Percentiles rank a stretch among this genome's conserved stretches.
Evolutionary conservation across 1,140 invertebrate genomes (phyloP).

Genomic region (Babylonia areolata): DNA sequence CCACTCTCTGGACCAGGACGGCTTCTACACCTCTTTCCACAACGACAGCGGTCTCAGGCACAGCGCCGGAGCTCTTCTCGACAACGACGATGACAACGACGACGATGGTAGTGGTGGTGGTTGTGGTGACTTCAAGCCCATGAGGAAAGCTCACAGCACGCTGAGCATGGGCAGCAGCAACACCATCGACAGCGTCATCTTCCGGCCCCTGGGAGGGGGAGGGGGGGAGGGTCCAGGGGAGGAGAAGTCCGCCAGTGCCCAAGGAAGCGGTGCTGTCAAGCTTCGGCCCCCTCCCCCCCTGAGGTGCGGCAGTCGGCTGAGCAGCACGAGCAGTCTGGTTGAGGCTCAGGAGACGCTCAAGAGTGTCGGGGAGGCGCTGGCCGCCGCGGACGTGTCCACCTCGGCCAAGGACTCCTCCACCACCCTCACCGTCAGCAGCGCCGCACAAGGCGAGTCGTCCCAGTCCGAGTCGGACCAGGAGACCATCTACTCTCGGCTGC

Average conservation of each 20-base stretch:
- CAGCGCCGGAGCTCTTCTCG: constrained; percentile 58
- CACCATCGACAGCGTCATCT: constrained; percentile 64
- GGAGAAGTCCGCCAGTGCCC: background rate
- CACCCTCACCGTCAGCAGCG: constrained; percentile 33
- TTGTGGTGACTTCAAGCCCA: constrained; percentile 45
- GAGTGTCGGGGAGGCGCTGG: background rate
- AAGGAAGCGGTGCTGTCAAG: background rate
- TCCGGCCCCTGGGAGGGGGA: constrained; percentile 44
- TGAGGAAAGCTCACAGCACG: constrained; percentile 55
- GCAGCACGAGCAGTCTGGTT: constrained; percentile 50
- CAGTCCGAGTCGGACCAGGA: constrained; percentile 70
- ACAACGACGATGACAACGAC: constrained; percentile 44
- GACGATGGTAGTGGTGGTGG: no score
- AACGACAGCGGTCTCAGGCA: constrained; percentile 89
- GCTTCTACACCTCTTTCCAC: constrained; percentile 98
- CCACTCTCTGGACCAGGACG: constrained; percentile 96
- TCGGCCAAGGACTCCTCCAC: background rate
- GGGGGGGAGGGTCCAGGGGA: background rate
- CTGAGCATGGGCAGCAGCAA: constrained; percentile 58
- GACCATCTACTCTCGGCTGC: constrained; percentile 59
- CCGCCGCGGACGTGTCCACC: background rate
- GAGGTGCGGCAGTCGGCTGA: constrained; percentile 25
- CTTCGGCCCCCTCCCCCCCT: constrained; percentile 56
- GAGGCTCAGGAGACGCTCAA: constrained; percentile 8
- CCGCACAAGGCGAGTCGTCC: constrained; percentile 55